Conservation (phyloP, 2,797 vertebrate genomes). For the Chelonia mydas region DNA sequence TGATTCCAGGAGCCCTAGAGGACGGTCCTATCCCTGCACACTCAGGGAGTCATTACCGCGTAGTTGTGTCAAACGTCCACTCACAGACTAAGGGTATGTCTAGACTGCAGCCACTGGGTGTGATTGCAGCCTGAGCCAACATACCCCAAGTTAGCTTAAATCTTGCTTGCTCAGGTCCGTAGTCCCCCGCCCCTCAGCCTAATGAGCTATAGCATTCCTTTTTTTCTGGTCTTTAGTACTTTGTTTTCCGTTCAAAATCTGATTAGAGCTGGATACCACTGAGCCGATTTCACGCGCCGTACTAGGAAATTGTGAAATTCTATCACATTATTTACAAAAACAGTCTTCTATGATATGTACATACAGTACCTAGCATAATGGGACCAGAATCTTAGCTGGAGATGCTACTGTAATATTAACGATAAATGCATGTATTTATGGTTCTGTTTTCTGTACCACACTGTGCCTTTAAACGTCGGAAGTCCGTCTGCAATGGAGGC, state of each 20-base stretch:
- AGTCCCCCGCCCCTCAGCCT: background rate
- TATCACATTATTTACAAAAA: background rate
- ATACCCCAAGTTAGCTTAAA: no score
- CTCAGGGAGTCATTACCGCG: background rate
- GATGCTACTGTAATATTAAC: background rate
- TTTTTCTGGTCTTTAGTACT: constrained; percentile 36
- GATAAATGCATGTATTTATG: background rate
- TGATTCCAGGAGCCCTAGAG: no score
- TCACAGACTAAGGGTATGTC: no score
- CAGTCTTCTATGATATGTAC: fast-evolving
- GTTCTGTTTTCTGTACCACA: background rate
- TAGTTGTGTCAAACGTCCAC: background rate
- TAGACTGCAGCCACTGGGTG: no score
- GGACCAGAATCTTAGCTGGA: background rate
- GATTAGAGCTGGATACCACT: background rate
- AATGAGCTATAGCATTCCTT: constrained; percentile 59
- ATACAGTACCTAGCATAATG: background rate
- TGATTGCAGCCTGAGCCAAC: no score
- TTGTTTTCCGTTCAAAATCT: constrained; percentile 52
- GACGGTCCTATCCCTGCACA: background rate
- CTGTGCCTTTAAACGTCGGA: background rate
- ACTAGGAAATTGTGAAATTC: background rate
- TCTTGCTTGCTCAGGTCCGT: no score
- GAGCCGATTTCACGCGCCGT: fast-evolving
- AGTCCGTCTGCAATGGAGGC: background rate